Conservation (phyloP, 2,888 invertebrate genomes). For the Balanococcus diminutus region DNA sequence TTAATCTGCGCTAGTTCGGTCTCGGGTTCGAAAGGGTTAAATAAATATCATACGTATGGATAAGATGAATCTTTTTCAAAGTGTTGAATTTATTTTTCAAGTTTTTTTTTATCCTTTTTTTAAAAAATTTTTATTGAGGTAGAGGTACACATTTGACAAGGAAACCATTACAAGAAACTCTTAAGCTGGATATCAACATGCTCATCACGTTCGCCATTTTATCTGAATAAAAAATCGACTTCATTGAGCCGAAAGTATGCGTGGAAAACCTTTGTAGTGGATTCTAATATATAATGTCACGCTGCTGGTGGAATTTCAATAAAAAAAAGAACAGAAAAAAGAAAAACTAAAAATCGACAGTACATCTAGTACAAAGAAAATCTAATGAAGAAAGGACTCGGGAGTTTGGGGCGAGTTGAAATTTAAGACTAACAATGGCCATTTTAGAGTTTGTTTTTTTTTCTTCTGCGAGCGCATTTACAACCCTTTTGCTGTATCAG, state of each 20-base stretch:
- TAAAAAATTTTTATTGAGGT: no score
- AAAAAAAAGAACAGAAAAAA: neutral
- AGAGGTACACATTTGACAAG: neutral
- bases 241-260: neutral
- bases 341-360: neutral
- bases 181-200: neutral
- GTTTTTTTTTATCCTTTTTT: no score
- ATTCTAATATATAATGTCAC: neutral
- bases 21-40: neutral
- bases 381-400: neutral
- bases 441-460: neutral
- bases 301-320: neutral
- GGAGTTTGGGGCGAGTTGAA: neutral
- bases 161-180: neutral
- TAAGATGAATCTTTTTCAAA: neutral
- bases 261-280: neutral
- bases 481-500: conserved; percentile 1
- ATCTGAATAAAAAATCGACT: neutral
- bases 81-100: neutral
- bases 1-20: neutral
- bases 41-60: neutral
- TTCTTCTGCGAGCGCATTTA: neutral
- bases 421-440: neutral
- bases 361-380: neutral
- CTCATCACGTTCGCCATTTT: neutral